Evolutionary conservation across 2,113 vertebrate species (phyloP), one percentile per base, ranked within the genome.

Genomic region (Rhinopomastus cyanomelas): DNA sequence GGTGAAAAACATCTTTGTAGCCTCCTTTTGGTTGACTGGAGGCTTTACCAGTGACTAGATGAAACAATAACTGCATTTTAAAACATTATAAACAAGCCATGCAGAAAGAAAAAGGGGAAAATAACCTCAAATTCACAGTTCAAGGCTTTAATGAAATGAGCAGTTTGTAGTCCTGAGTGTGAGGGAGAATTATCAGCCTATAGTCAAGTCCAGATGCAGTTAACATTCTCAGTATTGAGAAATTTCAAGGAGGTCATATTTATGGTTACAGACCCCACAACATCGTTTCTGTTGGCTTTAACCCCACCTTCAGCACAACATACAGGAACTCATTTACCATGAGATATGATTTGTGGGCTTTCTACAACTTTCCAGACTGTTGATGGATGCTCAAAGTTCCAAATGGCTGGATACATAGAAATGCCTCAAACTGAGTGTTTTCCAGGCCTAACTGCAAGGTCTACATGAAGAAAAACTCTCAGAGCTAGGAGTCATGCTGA

Each of bases 381-480:
- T 49, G 29, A 20, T 16, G 29, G n/a, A 60, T 39, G 20, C 4
- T 36, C 25, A 19, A 18, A 15, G 4, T 23, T 48, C 23, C 55
- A 42, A 29, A 42, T 27, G 22, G 22, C 21, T 49, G 8, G 7
- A 25, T 44, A 25, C 12, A 61, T 3, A 42, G 37, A 66, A 62
- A 29, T 8, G 5, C 22, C 26, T 19, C 16, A 32, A 67, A 27
- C 2, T 15, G 22, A 57, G 32, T 15, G n/a, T 79, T 61, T 79
- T 61, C 48, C 19, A n/a, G 59, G 16, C 65, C 46, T 6, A 14
- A 37, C 29, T 53, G 37, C 37, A 17, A 72, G 46, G 37, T 53
- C 32, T 30, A 13, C 2, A 4, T 25, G 21, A 39, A 32, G 14
- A 11, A 23, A 22, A 16, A 37, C 1, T 2, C 5, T 10, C 8